phyloP scores from a whole-genome alignment of 2,797 vertebrate genomes.

The Sebastolobus altivelis region DNA sequence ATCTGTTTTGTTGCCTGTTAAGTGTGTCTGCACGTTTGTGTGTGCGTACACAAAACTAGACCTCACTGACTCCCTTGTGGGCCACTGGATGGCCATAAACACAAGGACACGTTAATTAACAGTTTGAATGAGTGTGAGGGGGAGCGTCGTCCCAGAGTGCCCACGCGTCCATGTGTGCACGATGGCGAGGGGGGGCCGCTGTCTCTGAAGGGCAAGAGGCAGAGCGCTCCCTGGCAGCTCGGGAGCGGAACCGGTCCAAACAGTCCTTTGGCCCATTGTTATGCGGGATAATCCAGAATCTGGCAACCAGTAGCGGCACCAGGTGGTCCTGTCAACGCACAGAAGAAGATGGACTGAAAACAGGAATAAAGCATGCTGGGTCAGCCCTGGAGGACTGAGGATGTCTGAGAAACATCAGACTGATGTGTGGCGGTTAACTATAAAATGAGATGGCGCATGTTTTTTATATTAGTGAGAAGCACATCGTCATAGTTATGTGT shows the following conservation, averaged over 20 bases:
- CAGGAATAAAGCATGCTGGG: constrained; percentile 53
- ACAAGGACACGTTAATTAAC: constrained; percentile 80
- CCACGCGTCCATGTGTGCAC: constrained; percentile 65
- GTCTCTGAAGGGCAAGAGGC: constrained; percentile 76
- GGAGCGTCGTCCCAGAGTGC: constrained; percentile 46
- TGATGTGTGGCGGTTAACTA: constrained; percentile 34
- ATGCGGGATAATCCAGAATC: constrained; percentile 72
- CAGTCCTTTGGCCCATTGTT: constrained; percentile 73
- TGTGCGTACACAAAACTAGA: constrained; percentile 43
- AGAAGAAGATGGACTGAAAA: constrained; percentile 65
- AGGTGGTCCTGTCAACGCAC: constrained; percentile 76
- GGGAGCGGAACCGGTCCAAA: constrained; percentile 61
- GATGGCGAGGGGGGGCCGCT: constrained; percentile 35
- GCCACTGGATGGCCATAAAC: constrained; percentile 73
- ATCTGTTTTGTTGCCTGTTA: constrained; percentile 39
- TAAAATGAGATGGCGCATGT: constrained; percentile 5
- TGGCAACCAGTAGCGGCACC: constrained; percentile 65
- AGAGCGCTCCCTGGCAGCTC: constrained; percentile 58
- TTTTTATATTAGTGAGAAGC: not conserved
- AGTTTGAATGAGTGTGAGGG: constrained; percentile 64
- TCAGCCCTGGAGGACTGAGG: constrained; percentile 31
- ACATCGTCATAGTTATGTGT: not conserved
- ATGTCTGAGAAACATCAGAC: constrained; percentile 53
- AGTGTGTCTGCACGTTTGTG: constrained; percentile 37
- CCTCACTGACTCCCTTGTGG: constrained; percentile 48